Base-by-base conservation (phyloP, 2,797 vertebrate genomes). In the Dryobates pubescens region DNA sequence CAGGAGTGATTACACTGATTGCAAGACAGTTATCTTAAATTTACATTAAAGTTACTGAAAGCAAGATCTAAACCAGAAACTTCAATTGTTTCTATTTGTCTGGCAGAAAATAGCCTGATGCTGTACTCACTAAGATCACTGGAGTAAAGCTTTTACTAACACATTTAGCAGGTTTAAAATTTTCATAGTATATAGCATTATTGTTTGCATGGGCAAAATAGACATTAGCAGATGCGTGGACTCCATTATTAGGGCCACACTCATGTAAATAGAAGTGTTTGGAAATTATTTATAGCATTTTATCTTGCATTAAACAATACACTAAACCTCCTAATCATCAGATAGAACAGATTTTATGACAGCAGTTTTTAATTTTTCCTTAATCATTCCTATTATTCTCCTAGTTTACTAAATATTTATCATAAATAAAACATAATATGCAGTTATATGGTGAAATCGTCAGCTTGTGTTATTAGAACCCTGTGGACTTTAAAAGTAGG, bases 161-260 rank as follows among this genome's bases (percentile, higher is more conserved):
- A 67, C 5, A 4, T 92, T 96, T 87, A 96, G 89, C 70, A 75
- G 54, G 74, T 83, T 94, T 96, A 83, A 97, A 97, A 97, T 96
- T 97, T 94, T 96, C 57, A 81, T 93, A 76, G 61, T 62, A 90
- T 95, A 92, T 86, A 59, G 82, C 49, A 57, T 96, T 94, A 89
- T 90, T 89, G 78, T 94, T 92, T 85, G 29, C 51, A 90, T 11
- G 11, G 83, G 77, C 64, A 89, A 41, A 63, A 49, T 74, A 71
- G 80, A 96, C 71, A 86, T 96, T 81, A 69, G 92, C 96, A 96
- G 96, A 95, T 88, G 73, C 84, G 92, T 82, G 47, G 75, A 90
- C 89, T 69, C 88, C 85, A 38, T 82, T 93, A 91, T 71, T 69
- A 72, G 53, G 65, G n/a, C 38, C 51, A 84, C 49, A 69, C 20